These are phyloP conservation scores for Brachypteracias leptosomus DNA, from an alignment of 2,113 vertebrate species.

Conservation along the genomic window DNA sequence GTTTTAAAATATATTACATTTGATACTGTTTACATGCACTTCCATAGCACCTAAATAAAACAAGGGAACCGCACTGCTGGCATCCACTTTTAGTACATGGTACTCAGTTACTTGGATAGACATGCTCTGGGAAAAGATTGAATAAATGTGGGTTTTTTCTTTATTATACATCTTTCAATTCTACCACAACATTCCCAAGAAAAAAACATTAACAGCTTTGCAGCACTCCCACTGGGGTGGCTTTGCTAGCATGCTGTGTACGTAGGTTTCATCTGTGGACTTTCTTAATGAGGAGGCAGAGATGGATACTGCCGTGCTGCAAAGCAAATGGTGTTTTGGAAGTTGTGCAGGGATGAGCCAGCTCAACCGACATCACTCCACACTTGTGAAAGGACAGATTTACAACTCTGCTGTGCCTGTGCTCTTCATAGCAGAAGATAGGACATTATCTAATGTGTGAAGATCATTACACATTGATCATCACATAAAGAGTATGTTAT, in stretches of 20 bases:
- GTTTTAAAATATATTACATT: neutral
- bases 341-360: neutral
- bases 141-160: accelerated
- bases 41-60: neutral
- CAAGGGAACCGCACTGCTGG: neutral
- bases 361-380: neutral
- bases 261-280: accelerated
- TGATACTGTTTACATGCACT: neutral
- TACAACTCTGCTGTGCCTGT: neutral
- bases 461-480: neutral
- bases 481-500: neutral
- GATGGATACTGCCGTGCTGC: neutral
- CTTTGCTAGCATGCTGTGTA: neutral
- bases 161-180: neutral
- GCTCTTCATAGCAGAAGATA: neutral
- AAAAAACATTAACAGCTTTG: neutral
- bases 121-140: neutral
- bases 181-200: neutral
- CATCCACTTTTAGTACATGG: neutral
- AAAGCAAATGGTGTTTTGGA: neutral
- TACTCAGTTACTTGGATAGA: neutral
- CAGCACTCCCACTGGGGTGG: neutral
- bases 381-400: neutral
- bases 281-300: neutral
- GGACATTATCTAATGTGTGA: neutral